Conservation (phyloP, 2,797 vertebrate genomes). For the Clarias laeviceps region DNA sequence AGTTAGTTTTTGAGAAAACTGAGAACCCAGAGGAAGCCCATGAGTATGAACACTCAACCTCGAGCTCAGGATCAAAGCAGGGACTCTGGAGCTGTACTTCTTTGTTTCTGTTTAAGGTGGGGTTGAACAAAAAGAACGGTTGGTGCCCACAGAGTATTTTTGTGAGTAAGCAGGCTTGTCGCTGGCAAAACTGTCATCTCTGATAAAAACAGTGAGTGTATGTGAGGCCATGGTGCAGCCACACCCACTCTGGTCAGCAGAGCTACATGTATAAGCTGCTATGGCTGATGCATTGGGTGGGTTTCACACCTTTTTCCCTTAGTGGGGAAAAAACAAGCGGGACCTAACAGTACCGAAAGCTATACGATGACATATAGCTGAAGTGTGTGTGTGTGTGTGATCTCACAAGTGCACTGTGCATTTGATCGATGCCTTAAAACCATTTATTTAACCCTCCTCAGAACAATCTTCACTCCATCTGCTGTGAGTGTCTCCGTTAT, state of each 20-base stretch:
- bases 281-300: background rate
- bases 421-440: background rate
- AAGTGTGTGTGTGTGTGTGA: background rate
- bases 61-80: background rate
- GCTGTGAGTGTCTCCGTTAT: constrained; percentile 56
- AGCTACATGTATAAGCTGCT: background rate
- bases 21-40: background rate
- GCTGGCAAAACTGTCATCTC: background rate
- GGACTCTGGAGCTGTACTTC: background rate
- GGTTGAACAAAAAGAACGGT: too few relatives aligned
- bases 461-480: constrained; percentile 20
- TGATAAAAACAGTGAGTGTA: background rate
- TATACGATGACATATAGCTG: background rate
- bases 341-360: background rate
- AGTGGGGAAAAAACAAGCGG: background rate
- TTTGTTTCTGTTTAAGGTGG: background rate
- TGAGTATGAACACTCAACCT: background rate
- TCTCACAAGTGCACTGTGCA: background rate
- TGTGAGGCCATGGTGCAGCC: background rate
- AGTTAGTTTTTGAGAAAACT: background rate
- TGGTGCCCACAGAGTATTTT: background rate
- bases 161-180: background rate
- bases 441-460: background rate
- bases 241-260: background rate
- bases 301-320: background rate